phyloP scores from a whole-genome alignment of 23 tunicate genomes.

The Trididemnum clinides region DNA sequence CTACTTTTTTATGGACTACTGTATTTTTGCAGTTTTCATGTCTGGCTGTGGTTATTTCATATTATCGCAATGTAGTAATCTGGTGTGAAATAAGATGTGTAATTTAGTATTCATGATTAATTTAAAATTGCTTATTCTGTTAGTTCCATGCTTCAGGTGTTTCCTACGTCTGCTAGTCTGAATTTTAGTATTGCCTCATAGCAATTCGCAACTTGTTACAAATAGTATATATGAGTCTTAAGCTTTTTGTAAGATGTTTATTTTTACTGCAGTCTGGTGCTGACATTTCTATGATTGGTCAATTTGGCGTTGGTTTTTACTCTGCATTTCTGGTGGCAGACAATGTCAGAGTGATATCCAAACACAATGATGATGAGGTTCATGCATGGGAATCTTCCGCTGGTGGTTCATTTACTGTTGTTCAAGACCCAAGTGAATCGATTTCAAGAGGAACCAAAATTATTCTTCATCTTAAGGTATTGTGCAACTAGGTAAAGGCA shows the following conservation, averaged over 20 bases:
- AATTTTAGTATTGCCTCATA: too few species aligned
- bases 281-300: constrained; percentile 98
- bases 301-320: constrained; percentile 97
- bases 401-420: constrained; percentile 89
- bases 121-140: too few species aligned
- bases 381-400: constrained; percentile 97
- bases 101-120: too few species aligned
- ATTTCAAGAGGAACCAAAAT: constrained; percentile 86
- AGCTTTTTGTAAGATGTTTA: background rate
- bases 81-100: too few species aligned
- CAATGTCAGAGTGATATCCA: constrained; percentile 80
- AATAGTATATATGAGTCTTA: background rate
- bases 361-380: constrained; percentile 93
- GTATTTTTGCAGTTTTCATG: too few species aligned
- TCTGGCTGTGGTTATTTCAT: too few species aligned
- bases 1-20: too few species aligned
- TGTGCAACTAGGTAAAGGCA: too few species aligned
- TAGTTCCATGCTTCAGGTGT: too few species aligned
- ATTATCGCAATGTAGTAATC: too few species aligned
- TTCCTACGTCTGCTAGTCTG: too few species aligned
- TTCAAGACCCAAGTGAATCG: constrained; percentile 11
- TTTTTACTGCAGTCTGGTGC: constrained; percentile 80
- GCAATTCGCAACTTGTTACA: too few species aligned
- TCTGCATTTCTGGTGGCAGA: constrained; percentile 97
- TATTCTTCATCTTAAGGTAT: constrained; percentile 74